Conservation (phyloP, 2,113 vertebrate species). For the Xenopus borealis region DNA sequence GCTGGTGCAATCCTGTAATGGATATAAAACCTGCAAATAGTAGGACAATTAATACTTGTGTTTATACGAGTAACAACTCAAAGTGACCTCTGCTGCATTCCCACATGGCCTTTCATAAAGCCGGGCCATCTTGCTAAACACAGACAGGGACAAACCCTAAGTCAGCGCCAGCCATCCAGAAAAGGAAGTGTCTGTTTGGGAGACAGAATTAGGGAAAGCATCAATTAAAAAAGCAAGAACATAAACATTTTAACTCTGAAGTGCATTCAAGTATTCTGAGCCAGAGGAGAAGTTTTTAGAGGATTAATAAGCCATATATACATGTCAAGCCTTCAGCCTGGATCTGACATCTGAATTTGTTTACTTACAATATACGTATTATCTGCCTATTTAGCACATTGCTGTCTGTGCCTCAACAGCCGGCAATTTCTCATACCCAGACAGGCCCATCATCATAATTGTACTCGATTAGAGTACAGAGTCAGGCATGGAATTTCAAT, state of each 20-base stretch:
- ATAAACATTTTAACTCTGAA: background rate
- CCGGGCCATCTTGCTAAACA: conserved; percentile 36
- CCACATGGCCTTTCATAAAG: conserved; percentile 31
- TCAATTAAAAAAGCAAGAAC: conserved; percentile 7
- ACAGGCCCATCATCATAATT: conserved; percentile 5
- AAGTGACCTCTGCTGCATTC: conserved; percentile 37
- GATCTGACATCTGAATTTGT: background rate
- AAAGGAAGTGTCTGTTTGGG: conserved; percentile 38
- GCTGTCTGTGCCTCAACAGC: background rate
- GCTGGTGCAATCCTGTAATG: conserved; percentile 29
- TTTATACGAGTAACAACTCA: conserved; percentile 30
- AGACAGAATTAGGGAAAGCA: conserved; percentile 10
- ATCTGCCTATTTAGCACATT: conserved; percentile 17
- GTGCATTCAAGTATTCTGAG: conserved; percentile 2
- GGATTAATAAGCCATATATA: conserved; percentile 10
- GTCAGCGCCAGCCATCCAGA: conserved; percentile 37
- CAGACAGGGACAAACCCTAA: conserved; percentile 28
- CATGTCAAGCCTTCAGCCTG: background rate
- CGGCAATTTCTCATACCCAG: background rate
- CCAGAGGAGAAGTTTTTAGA: background rate
- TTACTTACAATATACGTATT: conserved; percentile 22
- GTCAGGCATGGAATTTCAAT: too few relatives aligned
- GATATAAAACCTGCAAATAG: conserved; percentile 35
- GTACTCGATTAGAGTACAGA: background rate
- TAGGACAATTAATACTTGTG: conserved; percentile 33